Evolutionary conservation across 2,888 invertebrate species (phyloP).

Genomic region (Thymelicus acteon): DNA sequence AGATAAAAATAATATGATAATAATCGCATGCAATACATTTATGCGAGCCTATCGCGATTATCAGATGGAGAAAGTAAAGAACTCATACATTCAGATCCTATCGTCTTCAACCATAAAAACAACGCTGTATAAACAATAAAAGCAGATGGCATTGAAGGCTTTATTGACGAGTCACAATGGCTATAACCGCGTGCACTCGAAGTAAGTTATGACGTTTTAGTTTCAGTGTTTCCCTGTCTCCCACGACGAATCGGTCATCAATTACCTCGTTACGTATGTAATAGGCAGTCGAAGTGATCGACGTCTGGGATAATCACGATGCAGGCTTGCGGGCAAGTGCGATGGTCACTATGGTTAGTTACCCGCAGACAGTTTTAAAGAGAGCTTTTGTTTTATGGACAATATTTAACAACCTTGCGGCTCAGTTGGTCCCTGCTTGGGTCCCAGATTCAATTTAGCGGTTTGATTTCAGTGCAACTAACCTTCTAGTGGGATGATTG

Average conservation of each 20-base stretch:
- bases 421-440: no score
- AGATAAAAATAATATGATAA: conserved; percentile 18
- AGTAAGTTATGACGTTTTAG: conserved; percentile 10
- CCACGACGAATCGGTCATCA: conserved; percentile 44
- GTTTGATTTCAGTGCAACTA: no score
- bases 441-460: no score
- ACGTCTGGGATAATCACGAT: conserved; percentile 41
- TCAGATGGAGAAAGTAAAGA: conserved; percentile 28
- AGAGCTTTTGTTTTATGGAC: no score
- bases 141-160: neutral
- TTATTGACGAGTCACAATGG: neutral
- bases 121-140: neutral
- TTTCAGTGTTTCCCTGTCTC: conserved; percentile 6
- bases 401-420: no score
- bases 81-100: conserved; percentile 19
- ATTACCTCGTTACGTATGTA: conserved; percentile 45
- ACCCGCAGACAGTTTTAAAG: neutral
- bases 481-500: no score
- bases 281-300: conserved; percentile 40
- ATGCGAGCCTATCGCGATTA: conserved; percentile 10
- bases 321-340: conserved; percentile 40
- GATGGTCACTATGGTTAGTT: conserved; percentile 10
- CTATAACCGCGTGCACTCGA: neutral
- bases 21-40: neutral
- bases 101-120: neutral